Percentiles rank a stretch among this genome's conserved stretches.
Conservation (phyloP, 2,797 vertebrate genomes). For the Pelodytes ibericus region DNA sequence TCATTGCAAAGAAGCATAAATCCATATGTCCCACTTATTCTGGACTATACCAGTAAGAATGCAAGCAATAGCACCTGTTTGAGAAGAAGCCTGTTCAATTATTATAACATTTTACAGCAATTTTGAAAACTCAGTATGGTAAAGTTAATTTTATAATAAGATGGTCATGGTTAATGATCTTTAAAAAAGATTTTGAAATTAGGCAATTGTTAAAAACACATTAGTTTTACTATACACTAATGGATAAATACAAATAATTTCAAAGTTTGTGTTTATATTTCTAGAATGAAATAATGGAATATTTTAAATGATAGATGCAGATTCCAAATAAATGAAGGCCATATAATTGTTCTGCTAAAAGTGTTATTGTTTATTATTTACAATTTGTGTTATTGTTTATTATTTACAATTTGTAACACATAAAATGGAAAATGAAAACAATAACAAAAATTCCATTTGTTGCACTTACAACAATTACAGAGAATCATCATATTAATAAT, state of each 20-base stretch:
- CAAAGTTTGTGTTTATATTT: slow-evolving; percentile 20
- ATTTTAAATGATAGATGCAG: not conserved
- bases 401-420: no score
- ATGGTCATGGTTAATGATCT: slow-evolving; percentile 39
- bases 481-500: no score
- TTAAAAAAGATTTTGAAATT: slow-evolving; percentile 40
- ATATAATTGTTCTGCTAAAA: no score
- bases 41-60: no score
- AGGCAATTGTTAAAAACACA: slow-evolving; percentile 49
- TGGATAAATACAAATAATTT: slow-evolving; percentile 38
- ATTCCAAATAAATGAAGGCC: no score
- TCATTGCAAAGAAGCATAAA: no score
- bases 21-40: no score
- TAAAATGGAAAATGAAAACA: no score
- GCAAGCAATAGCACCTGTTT: slow-evolving; percentile 9
- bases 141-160: slow-evolving; percentile 33
- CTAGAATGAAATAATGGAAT: slow-evolving; percentile 30
- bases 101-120: slow-evolving; percentile 27
- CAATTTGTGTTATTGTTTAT: no score
- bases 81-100: slow-evolving; percentile 4
- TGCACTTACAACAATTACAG: no score
- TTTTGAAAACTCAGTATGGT: slow-evolving; percentile 31
- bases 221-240: slow-evolving; percentile 39
- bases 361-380: no score
- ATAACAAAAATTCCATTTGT: no score